Conservation (phyloP, 2,888 invertebrate species). For the Plagiodera versicolora region DNA sequence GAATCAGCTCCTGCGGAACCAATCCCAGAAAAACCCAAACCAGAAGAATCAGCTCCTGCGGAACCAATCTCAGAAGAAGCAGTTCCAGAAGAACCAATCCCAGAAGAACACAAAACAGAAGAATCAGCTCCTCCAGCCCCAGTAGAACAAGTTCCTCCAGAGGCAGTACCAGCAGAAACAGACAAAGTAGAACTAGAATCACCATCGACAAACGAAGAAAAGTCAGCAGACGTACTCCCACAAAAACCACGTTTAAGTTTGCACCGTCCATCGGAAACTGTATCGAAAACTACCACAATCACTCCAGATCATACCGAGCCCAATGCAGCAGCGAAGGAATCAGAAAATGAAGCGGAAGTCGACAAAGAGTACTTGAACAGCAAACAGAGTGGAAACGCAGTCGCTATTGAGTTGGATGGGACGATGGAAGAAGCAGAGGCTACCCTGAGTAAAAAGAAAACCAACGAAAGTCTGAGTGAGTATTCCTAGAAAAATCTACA, state of each 20-base stretch:
- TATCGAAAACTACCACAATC: neutral
- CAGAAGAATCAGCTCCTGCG: conserved; percentile 4
- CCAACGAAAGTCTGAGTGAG: conserved; percentile 30
- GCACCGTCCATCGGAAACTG: too few species aligned
- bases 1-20: too few species aligned
- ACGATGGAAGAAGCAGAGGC: conserved; percentile 28
- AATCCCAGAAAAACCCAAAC: neutral
- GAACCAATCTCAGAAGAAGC: conserved; percentile 12
- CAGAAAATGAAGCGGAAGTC: neutral
- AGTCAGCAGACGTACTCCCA: too few species aligned
- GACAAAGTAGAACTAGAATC: neutral
- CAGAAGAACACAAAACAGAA: too few species aligned
- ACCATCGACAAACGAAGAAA: too few species aligned
- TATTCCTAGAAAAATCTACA: too few species aligned
- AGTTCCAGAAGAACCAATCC: neutral
- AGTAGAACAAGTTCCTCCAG: too few species aligned
- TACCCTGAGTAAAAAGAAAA: conserved; percentile 19
- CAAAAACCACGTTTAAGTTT: neutral
- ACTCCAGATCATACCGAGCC: too few species aligned
- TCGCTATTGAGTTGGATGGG: conserved; percentile 18
- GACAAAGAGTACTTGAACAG: conserved; percentile 25
- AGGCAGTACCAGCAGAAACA: too few species aligned
- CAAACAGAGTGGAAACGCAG: conserved; percentile 31
- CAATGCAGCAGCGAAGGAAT: conserved; percentile 10
- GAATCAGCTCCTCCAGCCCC: neutral